A percentile compares a stretch with the other conserved stretches of the same genome.
phyloP scores from a whole-genome alignment of 1,140 invertebrate genomes.

The Kradibia gibbosae region DNA sequence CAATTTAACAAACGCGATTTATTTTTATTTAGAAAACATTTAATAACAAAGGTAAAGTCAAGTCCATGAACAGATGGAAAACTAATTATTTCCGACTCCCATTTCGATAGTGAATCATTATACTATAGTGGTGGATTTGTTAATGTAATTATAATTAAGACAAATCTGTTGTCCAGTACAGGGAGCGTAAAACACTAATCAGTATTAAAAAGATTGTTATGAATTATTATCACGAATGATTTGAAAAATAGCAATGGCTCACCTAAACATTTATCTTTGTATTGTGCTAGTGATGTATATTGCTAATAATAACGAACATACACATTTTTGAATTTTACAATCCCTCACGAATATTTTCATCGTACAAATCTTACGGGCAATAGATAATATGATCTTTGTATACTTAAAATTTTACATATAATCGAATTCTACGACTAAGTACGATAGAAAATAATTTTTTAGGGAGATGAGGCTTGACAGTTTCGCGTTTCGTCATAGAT shows the following conservation, averaged over 20 bases:
- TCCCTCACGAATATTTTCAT: conserved; percentile 38
- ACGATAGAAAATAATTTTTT: conserved; percentile 40
- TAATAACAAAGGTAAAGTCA: conserved; percentile 22
- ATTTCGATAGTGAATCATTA: conserved; percentile 41
- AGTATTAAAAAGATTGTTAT: conserved; percentile 52
- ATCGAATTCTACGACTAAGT: conserved; percentile 24
- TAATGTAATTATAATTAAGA: conserved; percentile 47
- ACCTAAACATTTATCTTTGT: conserved; percentile 46
- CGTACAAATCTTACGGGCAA: conserved; percentile 25
- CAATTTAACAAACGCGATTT: conserved; percentile 22
- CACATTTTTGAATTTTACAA: conserved; percentile 46
- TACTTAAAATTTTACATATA: conserved; percentile 18
- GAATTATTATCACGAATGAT: conserved; percentile 42
- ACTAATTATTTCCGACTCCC: conserved; percentile 38
- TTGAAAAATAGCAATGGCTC: conserved; percentile 40
- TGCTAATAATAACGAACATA: conserved; percentile 22
- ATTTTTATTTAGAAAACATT: conserved; percentile 38
- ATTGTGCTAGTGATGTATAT: conserved; percentile 49
- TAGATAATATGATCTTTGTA: conserved; percentile 22
- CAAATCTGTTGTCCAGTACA: conserved; percentile 34
- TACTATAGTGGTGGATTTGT: conserved; percentile 48
- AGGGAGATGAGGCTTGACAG: conserved; percentile 31
- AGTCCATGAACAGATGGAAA: conserved; percentile 27
- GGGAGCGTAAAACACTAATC: conserved; percentile 43
- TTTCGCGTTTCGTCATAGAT: conserved; percentile 49